These are phyloP conservation scores for Xestia xanthographa DNA, from an alignment of 2,888 invertebrate species.

Conservation along the genomic window DNA sequence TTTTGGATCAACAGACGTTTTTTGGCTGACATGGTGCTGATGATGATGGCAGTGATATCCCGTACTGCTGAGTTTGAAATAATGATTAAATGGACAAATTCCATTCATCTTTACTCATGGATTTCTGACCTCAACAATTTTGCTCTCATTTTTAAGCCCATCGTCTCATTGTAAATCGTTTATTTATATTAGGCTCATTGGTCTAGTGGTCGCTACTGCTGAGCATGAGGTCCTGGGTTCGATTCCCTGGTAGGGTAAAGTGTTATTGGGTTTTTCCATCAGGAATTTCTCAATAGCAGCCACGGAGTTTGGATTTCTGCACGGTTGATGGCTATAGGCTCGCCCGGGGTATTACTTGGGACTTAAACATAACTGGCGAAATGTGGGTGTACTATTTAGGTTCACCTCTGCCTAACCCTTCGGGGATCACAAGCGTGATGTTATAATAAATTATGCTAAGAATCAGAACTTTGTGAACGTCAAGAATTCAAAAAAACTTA, in stretches of 20 bases:
- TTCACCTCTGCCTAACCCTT: background rate
- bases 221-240: background rate
- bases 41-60: no score
- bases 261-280: background rate
- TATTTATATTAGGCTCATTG: no score
- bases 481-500: background rate
- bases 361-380: background rate
- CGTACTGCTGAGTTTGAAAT: rapidly evolving
- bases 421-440: no score
- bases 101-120: background rate
- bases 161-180: no score
- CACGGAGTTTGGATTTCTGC: background rate
- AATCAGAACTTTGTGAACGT: background rate
- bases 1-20: background rate
- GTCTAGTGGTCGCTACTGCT: no score
- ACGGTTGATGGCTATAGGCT: background rate
- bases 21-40: background rate
- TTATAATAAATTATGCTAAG: no score
- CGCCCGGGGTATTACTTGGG: background rate
- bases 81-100: background rate
- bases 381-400: background rate
- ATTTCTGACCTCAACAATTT: background rate
- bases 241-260: background rate
- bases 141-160: no score
- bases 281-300: background rate